Conservation (phyloP, 2,888 invertebrate genomes). For the Stenotaenia linearis region DNA sequence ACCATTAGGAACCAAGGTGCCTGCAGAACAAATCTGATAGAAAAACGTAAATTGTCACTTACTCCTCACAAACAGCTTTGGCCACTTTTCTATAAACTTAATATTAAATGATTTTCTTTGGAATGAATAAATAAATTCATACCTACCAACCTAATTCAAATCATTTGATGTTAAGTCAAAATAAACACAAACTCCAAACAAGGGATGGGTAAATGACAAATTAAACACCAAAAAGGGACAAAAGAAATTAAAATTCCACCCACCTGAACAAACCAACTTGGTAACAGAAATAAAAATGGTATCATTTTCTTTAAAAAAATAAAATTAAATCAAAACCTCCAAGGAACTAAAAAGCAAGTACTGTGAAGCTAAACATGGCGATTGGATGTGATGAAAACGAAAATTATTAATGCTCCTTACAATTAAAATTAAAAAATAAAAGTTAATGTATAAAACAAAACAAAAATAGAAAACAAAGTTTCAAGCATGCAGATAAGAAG, state of each 20-base stretch:
- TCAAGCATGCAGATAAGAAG: neutral
- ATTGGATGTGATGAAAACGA: neutral
- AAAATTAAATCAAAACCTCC: neutral
- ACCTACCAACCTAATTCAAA: conserved; percentile 26
- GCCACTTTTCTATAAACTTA: neutral
- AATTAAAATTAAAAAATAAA: neutral
- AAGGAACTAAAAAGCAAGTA: neutral
- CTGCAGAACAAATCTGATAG: neutral
- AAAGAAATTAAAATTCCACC: conserved; percentile 26
- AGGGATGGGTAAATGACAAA: neutral
- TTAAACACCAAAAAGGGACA: neutral
- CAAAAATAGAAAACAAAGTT: neutral
- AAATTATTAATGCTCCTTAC: neutral
- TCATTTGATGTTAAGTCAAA: neutral
- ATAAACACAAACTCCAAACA: neutral
- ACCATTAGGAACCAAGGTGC: neutral
- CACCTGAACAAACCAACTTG: conserved; percentile 19
- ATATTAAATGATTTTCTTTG: neutral
- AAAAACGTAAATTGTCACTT: conserved; percentile 10
- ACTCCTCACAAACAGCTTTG: conserved; percentile 21
- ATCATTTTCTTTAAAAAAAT: neutral
- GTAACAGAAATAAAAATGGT: neutral
- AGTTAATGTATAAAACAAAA: neutral
- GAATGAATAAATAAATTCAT: conserved; percentile 21
- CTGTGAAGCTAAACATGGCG: neutral